Evolutionary conservation across 2,113 vertebrate genomes (phyloP).

Genomic region (Salvelinus sp.): DNA sequence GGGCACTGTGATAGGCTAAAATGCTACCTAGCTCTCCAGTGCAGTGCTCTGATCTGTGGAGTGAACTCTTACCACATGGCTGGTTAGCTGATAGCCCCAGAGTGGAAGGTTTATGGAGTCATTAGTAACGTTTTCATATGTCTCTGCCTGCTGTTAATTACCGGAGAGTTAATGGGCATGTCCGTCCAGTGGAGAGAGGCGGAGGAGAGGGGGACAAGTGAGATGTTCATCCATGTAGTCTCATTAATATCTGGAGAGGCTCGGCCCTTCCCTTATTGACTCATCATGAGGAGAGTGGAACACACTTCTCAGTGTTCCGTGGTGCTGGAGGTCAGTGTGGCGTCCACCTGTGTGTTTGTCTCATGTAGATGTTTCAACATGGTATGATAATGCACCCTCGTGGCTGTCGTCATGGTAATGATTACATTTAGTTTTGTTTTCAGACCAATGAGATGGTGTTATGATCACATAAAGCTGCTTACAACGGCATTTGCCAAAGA

Average conservation of each 20-base stretch:
- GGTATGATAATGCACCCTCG: neutral
- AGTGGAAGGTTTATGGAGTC: conserved; percentile 57
- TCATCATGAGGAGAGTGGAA: neutral
- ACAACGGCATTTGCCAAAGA: conserved; percentile 25
- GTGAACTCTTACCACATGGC: conserved; percentile 47
- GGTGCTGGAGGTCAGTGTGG: conserved; percentile 16
- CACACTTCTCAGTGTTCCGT: neutral
- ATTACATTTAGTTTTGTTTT: too few relatives aligned
- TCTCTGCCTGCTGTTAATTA: conserved; percentile 60
- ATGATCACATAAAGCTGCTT: conserved; percentile 9
- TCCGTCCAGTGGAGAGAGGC: conserved; percentile 29
- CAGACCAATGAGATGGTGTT: conserved; percentile 34
- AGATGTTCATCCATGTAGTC: conserved; percentile 14
- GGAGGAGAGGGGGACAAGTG: conserved; percentile 7
- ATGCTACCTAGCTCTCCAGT: conserved; percentile 20
- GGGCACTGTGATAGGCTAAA: conserved; percentile 29
- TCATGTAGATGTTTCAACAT: neutral
- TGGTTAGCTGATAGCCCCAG: conserved; percentile 48
- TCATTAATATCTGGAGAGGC: conserved; percentile 38
- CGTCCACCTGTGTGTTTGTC: neutral
- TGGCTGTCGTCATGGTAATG: too few relatives aligned
- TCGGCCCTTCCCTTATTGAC: neutral
- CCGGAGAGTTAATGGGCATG: conserved; percentile 31
- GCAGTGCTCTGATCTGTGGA: conserved; percentile 18
- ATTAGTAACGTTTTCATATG: conserved; percentile 62